phyloP scores from a whole-genome alignment of 1,140 invertebrate species.

The Caenorhabditis brenneri region DNA sequence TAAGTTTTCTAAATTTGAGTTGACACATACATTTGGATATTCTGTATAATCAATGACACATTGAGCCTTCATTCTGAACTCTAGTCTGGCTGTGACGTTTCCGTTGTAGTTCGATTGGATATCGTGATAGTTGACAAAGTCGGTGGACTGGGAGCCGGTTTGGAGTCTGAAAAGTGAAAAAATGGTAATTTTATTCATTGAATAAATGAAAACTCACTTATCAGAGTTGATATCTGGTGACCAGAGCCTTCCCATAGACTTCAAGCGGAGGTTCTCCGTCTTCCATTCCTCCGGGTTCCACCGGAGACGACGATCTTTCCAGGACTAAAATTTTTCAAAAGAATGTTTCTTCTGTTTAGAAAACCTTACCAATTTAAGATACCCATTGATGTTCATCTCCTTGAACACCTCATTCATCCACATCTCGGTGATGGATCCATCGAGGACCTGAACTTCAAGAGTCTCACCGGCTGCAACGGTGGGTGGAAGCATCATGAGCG shows the following conservation, averaged over 20 bases:
- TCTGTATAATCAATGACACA: conserved; percentile 57
- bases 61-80: conserved; percentile 59
- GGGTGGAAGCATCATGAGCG: conserved; percentile 59
- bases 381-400: conserved; percentile 61
- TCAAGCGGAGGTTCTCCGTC: conserved; percentile 54
- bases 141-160: conserved; percentile 53
- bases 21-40: conserved; percentile 59
- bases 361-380: conserved; percentile 51
- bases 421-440: conserved; percentile 54
- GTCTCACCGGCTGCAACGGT: conserved; percentile 58
- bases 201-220: conserved; percentile 54
- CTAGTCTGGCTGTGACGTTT: conserved; percentile 55
- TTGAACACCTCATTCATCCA: conserved; percentile 61
- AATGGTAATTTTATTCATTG: too few relatives aligned
- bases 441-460: conserved; percentile 54
- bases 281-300: conserved; percentile 58
- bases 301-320: conserved; percentile 57
- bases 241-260: conserved; percentile 58
- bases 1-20: too few relatives aligned
- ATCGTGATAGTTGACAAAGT: conserved; percentile 57
- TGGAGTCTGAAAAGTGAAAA: conserved; percentile 51
- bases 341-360: background rate
- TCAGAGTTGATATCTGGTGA: conserved; percentile 59
- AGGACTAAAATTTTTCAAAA: conserved; percentile 51
- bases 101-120: conserved; percentile 57